A percentile compares a stretch with the other conserved stretches of the same genome.
Evolutionary conservation across 1,140 invertebrate genomes (phyloP).

Genomic region (Homalodisca vitripennis): DNA sequence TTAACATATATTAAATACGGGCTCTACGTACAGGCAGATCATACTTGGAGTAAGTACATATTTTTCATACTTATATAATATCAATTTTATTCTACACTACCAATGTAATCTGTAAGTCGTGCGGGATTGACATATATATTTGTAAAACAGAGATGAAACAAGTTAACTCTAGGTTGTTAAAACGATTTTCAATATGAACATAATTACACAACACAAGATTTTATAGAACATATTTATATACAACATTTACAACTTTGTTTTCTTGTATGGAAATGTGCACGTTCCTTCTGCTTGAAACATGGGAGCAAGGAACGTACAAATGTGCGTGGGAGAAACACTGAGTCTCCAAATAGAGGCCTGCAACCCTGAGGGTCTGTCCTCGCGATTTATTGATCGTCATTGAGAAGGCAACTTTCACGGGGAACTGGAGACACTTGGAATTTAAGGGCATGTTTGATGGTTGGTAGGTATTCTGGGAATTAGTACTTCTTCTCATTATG

Average conservation of each 20-base stretch:
- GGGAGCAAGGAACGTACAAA: background rate
- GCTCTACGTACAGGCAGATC: too few species aligned
- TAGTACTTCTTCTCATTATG: background rate
- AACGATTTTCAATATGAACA: too few species aligned
- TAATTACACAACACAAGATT: too few species aligned
- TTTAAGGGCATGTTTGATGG: background rate
- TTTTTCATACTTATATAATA: too few species aligned
- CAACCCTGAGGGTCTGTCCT: background rate
- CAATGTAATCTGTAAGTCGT: too few species aligned
- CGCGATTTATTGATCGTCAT: background rate
- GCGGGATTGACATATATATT: too few species aligned
- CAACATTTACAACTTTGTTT: background rate
- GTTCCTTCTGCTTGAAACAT: background rate
- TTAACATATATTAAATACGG: too few species aligned
- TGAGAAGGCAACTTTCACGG: background rate
- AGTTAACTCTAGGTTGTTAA: too few species aligned
- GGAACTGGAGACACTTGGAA: background rate
- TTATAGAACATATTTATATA: background rate
- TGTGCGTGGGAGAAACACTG: background rate
- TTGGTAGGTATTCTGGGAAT: background rate
- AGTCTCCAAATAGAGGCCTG: background rate
- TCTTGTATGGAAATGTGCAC: background rate
- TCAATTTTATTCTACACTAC: too few species aligned
- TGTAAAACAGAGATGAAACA: too few species aligned
- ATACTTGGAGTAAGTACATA: too few species aligned